phyloP scores from a whole-genome alignment of 2,797 vertebrate genomes.

The Peromyscus melanophrys region DNA sequence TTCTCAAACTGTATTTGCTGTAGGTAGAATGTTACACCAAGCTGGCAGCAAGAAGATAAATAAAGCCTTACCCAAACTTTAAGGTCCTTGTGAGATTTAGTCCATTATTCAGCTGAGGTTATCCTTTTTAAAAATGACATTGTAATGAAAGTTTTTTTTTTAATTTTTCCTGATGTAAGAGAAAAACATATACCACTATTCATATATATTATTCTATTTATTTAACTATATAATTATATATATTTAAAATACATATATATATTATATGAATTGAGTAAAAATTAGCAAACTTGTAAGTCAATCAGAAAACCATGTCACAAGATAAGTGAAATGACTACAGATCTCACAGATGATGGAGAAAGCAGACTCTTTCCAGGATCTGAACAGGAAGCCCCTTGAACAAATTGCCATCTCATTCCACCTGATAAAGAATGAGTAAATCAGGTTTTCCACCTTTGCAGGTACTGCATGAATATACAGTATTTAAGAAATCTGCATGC shows the following conservation, averaged over 20 bases:
- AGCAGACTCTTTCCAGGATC: background rate
- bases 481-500: constrained; percentile 2
- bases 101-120: background rate
- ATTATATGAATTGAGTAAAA: background rate
- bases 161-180: background rate
- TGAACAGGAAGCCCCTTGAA: background rate
- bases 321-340: background rate
- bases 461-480: background rate
- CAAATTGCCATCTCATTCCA: too few species aligned
- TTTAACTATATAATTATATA: too few species aligned
- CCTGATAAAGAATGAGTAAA: background rate
- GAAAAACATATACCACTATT: background rate
- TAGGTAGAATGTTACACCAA: background rate
- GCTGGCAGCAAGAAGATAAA: background rate
- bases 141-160: background rate
- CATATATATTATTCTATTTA: background rate
- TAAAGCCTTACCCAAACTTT: background rate
- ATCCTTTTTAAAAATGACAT: background rate
- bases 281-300: background rate
- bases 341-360: background rate
- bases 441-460: background rate
- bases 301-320: background rate
- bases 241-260: too few species aligned
- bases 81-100: background rate
- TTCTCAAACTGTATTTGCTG: background rate